Evolutionary conservation across 2,113 vertebrate species (phyloP).

Genomic region (Etheostoma spectabile): DNA sequence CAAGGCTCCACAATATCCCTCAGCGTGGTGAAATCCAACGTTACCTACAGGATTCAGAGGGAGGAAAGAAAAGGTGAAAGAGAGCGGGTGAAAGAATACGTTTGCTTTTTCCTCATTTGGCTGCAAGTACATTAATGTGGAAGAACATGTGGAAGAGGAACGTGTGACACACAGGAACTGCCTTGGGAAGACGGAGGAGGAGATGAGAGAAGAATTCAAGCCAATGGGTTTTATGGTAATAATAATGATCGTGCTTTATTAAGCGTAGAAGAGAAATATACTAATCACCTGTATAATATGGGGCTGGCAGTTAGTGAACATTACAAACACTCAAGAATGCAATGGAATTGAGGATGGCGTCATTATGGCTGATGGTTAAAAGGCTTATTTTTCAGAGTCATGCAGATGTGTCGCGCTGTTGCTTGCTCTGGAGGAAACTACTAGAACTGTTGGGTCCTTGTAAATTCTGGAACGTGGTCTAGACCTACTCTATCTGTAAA

Average conservation of each 20-base stretch:
- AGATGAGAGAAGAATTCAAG: background rate
- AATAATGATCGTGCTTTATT: background rate
- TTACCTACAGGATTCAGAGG: conserved; percentile 3
- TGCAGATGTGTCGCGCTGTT: too few species aligned
- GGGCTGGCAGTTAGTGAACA: background rate
- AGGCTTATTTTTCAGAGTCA: too few species aligned
- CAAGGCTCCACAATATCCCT: background rate
- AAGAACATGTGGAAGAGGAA: background rate
- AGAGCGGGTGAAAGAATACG: background rate
- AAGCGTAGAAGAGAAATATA: background rate
- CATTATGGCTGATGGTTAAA: too few species aligned
- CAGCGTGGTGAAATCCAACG: background rate
- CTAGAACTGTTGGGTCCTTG: too few species aligned
- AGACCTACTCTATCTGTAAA: too few species aligned
- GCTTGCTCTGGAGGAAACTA: too few species aligned
- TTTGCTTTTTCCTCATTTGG: background rate
- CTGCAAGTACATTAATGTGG: background rate
- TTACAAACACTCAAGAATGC: too few species aligned
- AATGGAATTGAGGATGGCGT: too few species aligned
- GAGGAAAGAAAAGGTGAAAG: background rate
- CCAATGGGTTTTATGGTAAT: background rate
- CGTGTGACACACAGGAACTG: background rate
- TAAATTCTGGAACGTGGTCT: too few species aligned
- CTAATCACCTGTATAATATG: background rate
- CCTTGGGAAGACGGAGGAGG: background rate